These are phyloP conservation scores for Thamnophis sirtalis DNA, from an alignment of 2,113 vertebrate genomes.

Conservation along the genomic window DNA sequence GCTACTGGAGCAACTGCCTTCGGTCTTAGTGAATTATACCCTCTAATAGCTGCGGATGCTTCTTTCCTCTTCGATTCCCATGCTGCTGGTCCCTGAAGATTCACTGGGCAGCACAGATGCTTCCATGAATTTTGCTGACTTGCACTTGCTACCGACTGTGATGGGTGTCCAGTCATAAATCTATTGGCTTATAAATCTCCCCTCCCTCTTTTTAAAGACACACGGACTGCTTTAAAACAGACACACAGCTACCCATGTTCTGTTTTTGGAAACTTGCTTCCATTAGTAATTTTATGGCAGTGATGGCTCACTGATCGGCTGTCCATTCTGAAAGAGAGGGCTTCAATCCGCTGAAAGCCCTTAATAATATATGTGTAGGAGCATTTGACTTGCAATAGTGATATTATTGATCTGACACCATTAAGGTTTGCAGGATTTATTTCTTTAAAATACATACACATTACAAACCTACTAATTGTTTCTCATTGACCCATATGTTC, in stretches of 20 bases:
- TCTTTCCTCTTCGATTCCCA: neutral
- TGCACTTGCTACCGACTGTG: neutral
- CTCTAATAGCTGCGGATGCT: neutral
- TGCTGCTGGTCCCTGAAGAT: neutral
- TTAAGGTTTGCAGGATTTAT: conserved; percentile 68
- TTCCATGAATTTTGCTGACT: neutral
- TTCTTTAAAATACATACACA: conserved; percentile 65
- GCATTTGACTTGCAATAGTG: conserved; percentile 69
- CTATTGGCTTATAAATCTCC: neutral
- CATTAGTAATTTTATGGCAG: conserved; percentile 65
- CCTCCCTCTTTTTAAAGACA: neutral
- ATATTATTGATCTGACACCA: conserved; percentile 76
- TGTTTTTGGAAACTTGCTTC: conserved; percentile 24
- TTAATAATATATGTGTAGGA: conserved; percentile 72
- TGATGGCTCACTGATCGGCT: conserved; percentile 54
- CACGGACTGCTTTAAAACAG: neutral
- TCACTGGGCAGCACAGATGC: neutral
- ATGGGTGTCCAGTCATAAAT: neutral
- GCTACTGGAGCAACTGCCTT: neutral
- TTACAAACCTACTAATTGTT: conserved; percentile 55
- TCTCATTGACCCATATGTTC: conserved; percentile 3
- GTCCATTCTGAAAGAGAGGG: conserved; percentile 50
- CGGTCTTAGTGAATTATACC: neutral
- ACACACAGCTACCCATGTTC: conserved; percentile 7
- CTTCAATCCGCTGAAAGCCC: conserved; percentile 55